phyloP scores from a whole-genome alignment of 2,797 vertebrate species.

The Lacerta viridis region DNA sequence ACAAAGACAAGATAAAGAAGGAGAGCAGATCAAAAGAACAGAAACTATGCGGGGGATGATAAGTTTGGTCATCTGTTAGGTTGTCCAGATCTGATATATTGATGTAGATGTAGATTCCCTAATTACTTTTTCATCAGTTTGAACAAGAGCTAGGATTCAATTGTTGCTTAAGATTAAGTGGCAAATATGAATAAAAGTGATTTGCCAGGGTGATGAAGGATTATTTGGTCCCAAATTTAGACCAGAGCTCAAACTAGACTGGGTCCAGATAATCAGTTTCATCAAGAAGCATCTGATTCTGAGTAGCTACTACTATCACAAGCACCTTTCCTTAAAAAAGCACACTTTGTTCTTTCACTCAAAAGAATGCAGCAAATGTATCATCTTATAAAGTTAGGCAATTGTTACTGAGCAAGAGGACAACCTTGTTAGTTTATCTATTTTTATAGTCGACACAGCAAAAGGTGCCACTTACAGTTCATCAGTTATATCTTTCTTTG shows the following conservation, averaged over 20 bases:
- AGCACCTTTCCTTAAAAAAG: no score
- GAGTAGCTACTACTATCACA: background rate
- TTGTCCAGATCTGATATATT: background rate
- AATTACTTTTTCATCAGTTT: background rate
- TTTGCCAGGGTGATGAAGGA: background rate
- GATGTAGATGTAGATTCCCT: no score
- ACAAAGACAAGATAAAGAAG: background rate
- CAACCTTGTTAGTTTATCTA: background rate
- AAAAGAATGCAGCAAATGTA: background rate
- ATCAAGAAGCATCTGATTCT: background rate
- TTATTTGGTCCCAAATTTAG: background rate
- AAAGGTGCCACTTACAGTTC: constrained; percentile 17
- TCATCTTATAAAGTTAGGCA: background rate
- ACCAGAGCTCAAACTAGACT: background rate
- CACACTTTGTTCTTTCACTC: background rate
- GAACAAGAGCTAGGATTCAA: background rate
- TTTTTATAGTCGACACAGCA: background rate
- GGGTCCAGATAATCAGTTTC: background rate
- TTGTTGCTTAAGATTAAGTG: background rate
- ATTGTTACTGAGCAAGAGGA: constrained; percentile 4
- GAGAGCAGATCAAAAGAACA: background rate
- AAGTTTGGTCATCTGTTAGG: background rate
- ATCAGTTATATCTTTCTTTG: constrained; percentile 19
- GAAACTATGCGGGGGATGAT: background rate
- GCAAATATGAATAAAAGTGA: background rate